Evolutionary conservation across 2,113 vertebrate species (phyloP).

Genomic region (Cyrtonyx montezumae): DNA sequence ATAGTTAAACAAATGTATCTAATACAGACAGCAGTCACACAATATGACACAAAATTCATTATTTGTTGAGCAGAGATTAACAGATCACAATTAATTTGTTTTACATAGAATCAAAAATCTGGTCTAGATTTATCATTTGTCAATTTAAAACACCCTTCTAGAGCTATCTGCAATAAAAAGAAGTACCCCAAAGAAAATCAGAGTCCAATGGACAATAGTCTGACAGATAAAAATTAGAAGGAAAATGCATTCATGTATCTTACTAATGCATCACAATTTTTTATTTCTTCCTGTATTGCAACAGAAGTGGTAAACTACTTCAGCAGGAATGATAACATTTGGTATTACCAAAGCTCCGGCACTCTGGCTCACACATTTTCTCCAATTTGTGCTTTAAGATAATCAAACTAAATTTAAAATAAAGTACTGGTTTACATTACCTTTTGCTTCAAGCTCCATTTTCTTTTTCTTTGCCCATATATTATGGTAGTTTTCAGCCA

Average conservation of each 20-base stretch:
- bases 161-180: not conserved
- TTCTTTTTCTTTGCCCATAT: conserved; percentile 98
- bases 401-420: not conserved
- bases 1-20: not conserved
- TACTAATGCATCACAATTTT: not conserved
- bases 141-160: not conserved
- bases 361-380: not conserved
- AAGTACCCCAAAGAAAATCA: not conserved
- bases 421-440: conserved; percentile 64
- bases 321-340: not conserved
- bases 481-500: conserved; percentile 97
- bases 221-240: not conserved
- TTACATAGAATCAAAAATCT: not conserved
- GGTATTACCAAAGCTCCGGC: not conserved
- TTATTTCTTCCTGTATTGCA: not conserved
- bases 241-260: not conserved
- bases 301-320: not conserved
- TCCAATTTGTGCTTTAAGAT: not conserved
- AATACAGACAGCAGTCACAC: not conserved
- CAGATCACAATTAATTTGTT: not conserved
- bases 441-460: conserved; percentile 93
- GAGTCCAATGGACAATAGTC: not conserved
- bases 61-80: not conserved
- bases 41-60: not conserved
- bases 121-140: not conserved